Evolutionary conservation across 2,888 invertebrate species (phyloP), one percentile per base, ranked within the genome.

Genomic region (Orthosia incerta): DNA sequence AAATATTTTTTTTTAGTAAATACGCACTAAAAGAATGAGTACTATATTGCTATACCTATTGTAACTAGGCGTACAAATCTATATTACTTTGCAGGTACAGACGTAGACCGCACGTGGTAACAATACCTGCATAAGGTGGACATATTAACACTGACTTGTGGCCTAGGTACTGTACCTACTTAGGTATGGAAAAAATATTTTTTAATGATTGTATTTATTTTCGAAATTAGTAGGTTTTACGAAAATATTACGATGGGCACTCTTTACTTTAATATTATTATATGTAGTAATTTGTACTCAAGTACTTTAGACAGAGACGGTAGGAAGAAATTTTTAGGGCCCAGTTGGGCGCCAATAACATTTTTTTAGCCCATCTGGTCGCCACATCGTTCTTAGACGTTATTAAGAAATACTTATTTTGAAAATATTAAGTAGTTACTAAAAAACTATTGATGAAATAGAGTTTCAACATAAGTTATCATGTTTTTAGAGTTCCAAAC

Each of bases 301-400:
- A 26, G 26, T 39, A 39, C 39, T 39, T 39, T 39, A 9, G 39
- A 39, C 7, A 39, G 39, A 9, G 39, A 39, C 12, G 12, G 7
- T 51, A 48, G 12, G 16, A 13, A 15, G 11, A 13, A 11, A 73
- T 39, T 55, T 72, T 74, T 26, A 15, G n/a, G 48, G 18, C 48
- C 74, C 16, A 56, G 3, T 7, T 64, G 48, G 55, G 53, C 55
- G 74, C 55, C 55, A 73, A 55, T 39, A 39, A 5, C 1, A 50
- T 23, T 74, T 39, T 57, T 39, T 39, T 31, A 31, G 16, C 45
- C 57, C 16, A 65, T 13, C 11, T 57, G 45, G 46, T 45, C 45
- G 51, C 57, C 59, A 75, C 26, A 16, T 20, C 15, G 15, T 51
- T 9, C 12, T 18, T n/a, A 15, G 5, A 16, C 7, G n/a, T 26